These are phyloP conservation scores for Bombycilla garrulus DNA, from an alignment of 2,113 vertebrate species.

Conservation along the genomic window DNA sequence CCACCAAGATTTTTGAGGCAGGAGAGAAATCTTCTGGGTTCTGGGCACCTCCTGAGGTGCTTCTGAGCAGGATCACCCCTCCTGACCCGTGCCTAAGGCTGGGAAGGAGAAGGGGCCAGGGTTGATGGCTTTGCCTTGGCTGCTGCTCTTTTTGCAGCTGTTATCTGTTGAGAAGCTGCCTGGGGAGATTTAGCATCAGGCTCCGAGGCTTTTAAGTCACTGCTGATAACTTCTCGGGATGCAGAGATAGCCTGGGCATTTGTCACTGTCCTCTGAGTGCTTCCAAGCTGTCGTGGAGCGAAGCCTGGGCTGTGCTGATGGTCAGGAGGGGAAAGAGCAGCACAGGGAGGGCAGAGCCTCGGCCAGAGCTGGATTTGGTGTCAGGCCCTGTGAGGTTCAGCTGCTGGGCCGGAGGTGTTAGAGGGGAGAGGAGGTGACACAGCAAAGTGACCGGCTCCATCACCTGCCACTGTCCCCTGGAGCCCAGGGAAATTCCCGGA, in stretches of 20 bases:
- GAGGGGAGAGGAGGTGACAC: not conserved
- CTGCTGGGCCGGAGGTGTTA: not conserved
- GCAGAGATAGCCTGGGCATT: not conserved
- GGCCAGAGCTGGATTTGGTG: not conserved
- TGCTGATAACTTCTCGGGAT: conserved; percentile 51
- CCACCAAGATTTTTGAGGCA: rapidly evolving
- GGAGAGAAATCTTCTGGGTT: rapidly evolving
- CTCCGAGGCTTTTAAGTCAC: conserved; percentile 35
- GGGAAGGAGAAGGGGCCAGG: not conserved
- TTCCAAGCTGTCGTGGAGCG: not conserved
- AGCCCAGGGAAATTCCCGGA: not conserved
- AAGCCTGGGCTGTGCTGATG: not conserved
- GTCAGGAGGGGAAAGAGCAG: not conserved
- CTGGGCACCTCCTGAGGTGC: not conserved
- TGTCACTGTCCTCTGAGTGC: not conserved
- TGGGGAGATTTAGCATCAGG: conserved; percentile 32
- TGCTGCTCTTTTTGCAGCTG: not conserved
- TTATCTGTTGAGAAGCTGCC: conserved; percentile 64
- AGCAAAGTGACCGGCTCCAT: rapidly evolving
- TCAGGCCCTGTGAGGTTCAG: not conserved
- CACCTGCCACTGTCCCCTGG: not conserved
- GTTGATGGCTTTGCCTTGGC: not conserved
- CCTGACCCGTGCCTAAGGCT: not conserved
- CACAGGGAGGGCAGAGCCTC: not conserved
- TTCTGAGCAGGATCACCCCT: rapidly evolving